Percentiles rank a stretch among this genome's conserved stretches.
These are phyloP conservation scores for Meiosimyza platycephala DNA, from an alignment of 2,888 invertebrate species.

Conservation along the genomic window DNA sequence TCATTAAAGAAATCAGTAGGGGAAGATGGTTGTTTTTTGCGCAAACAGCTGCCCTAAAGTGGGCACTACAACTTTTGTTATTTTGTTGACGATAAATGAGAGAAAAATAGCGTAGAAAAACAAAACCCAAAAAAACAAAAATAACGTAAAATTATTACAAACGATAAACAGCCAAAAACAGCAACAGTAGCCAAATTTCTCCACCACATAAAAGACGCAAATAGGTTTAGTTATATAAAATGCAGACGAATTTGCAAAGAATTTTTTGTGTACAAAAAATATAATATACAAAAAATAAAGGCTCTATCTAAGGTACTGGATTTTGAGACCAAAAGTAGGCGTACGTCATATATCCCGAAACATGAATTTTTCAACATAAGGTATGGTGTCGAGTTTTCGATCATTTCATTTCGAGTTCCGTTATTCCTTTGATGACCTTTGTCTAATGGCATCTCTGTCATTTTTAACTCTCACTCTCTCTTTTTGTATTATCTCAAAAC, in stretches of 20 bases:
- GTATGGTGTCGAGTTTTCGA: too few relatives aligned
- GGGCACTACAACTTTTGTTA: not conserved
- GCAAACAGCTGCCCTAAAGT: not conserved
- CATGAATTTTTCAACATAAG: too few relatives aligned
- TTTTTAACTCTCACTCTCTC: not conserved
- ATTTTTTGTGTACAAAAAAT: not conserved
- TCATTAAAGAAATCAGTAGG: not conserved
- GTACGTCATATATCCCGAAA: not conserved
- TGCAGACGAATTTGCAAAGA: not conserved
- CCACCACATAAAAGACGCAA: not conserved
- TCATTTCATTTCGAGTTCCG: too few relatives aligned
- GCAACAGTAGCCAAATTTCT: constrained; percentile 1
- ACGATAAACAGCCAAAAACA: constrained; percentile 5
- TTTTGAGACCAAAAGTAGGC: too few relatives aligned
- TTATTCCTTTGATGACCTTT: too few relatives aligned
- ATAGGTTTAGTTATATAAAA: constrained; percentile 5
- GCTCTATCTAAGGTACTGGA: too few relatives aligned
- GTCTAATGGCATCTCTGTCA: not conserved
- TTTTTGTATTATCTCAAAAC: not conserved
- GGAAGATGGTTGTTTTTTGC: not conserved
- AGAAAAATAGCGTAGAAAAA: not conserved
- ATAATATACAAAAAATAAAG: too few relatives aligned
- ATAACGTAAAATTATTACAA: constrained; percentile 20
- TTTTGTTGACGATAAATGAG: not conserved
- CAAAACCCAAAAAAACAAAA: not conserved